phyloP scores from a whole-genome alignment of 2,888 invertebrate species.

The Sussaba pulchella region DNA sequence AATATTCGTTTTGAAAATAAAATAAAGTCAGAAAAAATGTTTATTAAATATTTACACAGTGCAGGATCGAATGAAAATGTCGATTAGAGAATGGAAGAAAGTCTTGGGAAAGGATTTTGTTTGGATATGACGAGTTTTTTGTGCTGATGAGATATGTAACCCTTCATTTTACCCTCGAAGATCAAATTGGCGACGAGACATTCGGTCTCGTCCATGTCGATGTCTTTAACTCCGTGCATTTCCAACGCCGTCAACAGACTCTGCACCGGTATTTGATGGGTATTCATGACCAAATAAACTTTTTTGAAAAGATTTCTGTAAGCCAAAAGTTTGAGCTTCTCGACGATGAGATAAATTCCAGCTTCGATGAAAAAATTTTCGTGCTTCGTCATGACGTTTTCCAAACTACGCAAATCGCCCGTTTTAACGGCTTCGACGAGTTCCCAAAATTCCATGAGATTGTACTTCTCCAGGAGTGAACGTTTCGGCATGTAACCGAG shows the following conservation, averaged over 20 bases:
- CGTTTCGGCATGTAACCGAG: conserved; percentile 97
- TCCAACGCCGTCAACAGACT: conserved; percentile 93
- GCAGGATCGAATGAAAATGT: background rate
- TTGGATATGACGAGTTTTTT: conserved; percentile 99
- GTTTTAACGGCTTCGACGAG: conserved; percentile 94
- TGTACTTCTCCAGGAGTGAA: conserved; percentile 93
- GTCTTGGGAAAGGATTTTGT: conserved; percentile 96
- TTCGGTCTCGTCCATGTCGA: conserved; percentile 97
- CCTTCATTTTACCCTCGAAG: conserved; percentile 98
- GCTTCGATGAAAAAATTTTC: conserved; percentile 97
- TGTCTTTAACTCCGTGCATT: conserved; percentile 92
- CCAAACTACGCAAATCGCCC: conserved; percentile 94
- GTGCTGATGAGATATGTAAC: conserved; percentile 98
- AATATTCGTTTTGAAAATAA: conserved; percentile 1
- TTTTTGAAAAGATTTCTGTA: conserved; percentile 98
- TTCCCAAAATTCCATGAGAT: conserved; percentile 95
- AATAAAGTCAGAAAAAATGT: background rate
- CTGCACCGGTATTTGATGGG: conserved; percentile 95
- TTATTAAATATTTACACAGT: conserved; percentile 20
- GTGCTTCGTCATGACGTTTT: conserved; percentile 93
- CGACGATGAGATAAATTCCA: conserved; percentile 98
- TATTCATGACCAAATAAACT: conserved; percentile 91
- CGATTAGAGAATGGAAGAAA: conserved; percentile 87
- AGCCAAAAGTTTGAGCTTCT: conserved; percentile 97
- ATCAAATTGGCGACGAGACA: conserved; percentile 99